These are phyloP conservation scores for Dicerorhinus sumatrensis DNA, from an alignment of 2,113 vertebrate species.

Conservation along the genomic window DNA sequence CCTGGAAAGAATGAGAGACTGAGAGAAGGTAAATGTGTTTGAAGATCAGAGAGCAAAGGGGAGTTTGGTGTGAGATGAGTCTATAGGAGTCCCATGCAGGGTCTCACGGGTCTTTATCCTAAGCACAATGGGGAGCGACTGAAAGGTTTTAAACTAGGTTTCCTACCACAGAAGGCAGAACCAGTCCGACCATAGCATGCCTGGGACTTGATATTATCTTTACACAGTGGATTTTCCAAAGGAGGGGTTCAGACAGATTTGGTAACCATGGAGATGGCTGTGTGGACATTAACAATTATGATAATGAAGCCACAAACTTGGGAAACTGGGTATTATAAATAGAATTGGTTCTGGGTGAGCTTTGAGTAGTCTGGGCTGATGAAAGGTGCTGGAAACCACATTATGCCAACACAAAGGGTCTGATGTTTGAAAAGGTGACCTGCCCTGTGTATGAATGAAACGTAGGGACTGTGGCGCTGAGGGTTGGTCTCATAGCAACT, in stretches of 20 bases:
- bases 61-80: neutral
- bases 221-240: slow-evolving; percentile 55
- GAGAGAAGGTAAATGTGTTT: neutral
- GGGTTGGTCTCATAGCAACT: slow-evolving; percentile 2
- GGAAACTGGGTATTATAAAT: neutral
- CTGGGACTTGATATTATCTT: slow-evolving; percentile 26
- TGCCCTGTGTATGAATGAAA: neutral
- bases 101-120: neutral
- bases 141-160: slow-evolving; percentile 28
- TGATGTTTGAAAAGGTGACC: slow-evolving; percentile 40
- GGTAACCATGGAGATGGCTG: slow-evolving; percentile 57
- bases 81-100: neutral
- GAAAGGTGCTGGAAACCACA: neutral
- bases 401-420: neutral
- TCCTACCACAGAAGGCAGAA: neutral
- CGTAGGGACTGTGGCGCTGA: neutral
- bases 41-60: neutral
- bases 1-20: neutral
- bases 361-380: neutral
- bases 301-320: slow-evolving; percentile 52
- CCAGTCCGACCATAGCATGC: neutral
- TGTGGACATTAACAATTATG: neutral
- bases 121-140: neutral
- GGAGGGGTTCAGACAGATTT: slow-evolving; percentile 5
- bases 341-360: neutral